These are phyloP conservation scores for Thalassarche chlororhynchos DNA, from an alignment of 2,113 vertebrate genomes.

Conservation along the genomic window DNA sequence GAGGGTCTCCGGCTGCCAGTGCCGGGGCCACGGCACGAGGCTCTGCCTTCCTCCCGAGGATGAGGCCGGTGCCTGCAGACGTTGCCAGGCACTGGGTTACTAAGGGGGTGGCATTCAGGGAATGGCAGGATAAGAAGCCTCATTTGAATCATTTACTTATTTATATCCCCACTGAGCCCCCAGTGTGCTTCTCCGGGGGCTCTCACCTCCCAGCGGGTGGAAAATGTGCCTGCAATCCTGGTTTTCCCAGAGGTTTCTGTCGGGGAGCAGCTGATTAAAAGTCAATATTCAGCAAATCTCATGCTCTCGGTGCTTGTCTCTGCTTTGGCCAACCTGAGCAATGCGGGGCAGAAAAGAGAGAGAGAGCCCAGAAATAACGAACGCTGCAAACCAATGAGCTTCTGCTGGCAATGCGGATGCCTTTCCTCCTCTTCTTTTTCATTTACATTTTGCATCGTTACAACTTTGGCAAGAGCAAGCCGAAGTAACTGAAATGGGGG, in stretches of 20 bases:
- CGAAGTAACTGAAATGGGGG: neutral
- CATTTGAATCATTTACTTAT: neutral
- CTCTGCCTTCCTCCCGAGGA: neutral
- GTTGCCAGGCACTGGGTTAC: neutral
- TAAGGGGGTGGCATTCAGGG: neutral
- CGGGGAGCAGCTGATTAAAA: neutral
- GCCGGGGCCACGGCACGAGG: neutral
- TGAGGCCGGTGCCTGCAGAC: neutral
- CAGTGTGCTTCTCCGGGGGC: accelerated
- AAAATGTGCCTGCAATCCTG: accelerated
- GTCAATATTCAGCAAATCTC: neutral
- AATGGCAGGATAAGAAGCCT: neutral
- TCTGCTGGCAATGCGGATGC: neutral
- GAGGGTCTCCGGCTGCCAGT: neutral
- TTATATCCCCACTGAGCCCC: neutral
- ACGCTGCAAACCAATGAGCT: neutral
- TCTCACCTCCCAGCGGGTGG: neutral
- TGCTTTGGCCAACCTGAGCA: neutral
- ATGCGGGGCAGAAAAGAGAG: neutral
- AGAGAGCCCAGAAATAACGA: neutral
- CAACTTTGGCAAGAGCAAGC: neutral
- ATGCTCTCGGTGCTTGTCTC: neutral
- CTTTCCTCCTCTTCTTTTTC: neutral
- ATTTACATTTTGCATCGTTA: neutral
- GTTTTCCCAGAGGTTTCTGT: accelerated